Evolutionary conservation across 2,888 invertebrate species (phyloP).

Genomic region (Silvanus unidentatus): DNA sequence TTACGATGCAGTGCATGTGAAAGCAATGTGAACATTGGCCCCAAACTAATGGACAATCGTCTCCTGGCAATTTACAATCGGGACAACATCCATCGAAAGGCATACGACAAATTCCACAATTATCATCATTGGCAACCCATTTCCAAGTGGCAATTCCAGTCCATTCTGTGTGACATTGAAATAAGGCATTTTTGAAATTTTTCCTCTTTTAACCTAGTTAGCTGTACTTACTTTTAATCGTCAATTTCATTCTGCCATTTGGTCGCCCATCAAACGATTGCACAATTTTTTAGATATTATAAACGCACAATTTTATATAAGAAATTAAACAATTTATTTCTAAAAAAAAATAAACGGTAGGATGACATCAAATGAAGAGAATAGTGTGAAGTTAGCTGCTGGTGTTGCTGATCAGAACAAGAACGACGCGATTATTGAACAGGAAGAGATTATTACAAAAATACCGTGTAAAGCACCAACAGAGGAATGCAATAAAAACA

Average conservation of each 20-base stretch:
- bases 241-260: slow-evolving; percentile 21
- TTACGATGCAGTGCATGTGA: slow-evolving; percentile 99
- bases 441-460: no score
- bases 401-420: no score
- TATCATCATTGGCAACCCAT: slow-evolving; percentile 99
- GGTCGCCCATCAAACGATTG: no score
- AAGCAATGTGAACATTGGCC: slow-evolving; percentile 99
- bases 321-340: no score
- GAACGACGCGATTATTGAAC: no score
- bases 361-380: no score
- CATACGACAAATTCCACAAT: slow-evolving; percentile 98
- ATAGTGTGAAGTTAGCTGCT: no score
- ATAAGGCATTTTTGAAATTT: not conserved
- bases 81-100: slow-evolving; percentile 98
- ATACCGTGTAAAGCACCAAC: no score
- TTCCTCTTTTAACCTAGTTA: not conserved
- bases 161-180: slow-evolving; percentile 63
- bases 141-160: slow-evolving; percentile 96
- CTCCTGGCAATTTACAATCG: slow-evolving; percentile 94
- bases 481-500: no score
- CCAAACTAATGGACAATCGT: slow-evolving; percentile 97
- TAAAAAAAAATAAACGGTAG: no score
- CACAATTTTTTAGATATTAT: no score
- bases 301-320: no score
- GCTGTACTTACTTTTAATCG: slow-evolving; percentile 19